Evolutionary conservation across 2,797 vertebrate genomes (phyloP).

Genomic region (Harpagifer antarcticus): DNA sequence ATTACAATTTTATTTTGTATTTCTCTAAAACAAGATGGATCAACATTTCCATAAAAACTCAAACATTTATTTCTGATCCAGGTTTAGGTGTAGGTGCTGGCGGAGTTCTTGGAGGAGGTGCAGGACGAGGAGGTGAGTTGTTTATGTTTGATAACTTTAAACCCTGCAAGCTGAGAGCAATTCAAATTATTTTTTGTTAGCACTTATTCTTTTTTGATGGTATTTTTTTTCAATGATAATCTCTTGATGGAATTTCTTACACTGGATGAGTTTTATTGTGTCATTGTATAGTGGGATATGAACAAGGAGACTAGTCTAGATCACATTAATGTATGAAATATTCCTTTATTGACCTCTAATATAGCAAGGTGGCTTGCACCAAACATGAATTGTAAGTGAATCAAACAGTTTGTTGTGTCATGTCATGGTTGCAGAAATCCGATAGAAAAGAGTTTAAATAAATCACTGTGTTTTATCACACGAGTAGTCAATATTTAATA

Average conservation of each 20-base stretch:
- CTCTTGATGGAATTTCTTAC: neutral
- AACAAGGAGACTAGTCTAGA: slow-evolving; percentile 40
- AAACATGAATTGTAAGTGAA: slow-evolving; percentile 15
- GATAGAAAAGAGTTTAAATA: neutral
- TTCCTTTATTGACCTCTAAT: slow-evolving; percentile 36
- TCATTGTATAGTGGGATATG: slow-evolving; percentile 31
- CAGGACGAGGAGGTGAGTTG: slow-evolving; percentile 54
- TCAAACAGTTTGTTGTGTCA: too few relatives aligned
- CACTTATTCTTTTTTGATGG: neutral
- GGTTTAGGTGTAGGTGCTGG: slow-evolving; percentile 52
- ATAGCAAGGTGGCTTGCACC: too few relatives aligned
- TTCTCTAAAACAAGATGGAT: neutral
- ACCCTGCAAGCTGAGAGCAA: neutral
- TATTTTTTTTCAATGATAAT: neutral
- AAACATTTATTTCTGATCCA: slow-evolving; percentile 23
- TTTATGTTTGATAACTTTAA: slow-evolving; percentile 6
- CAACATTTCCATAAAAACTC: neutral
- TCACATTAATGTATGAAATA: neutral
- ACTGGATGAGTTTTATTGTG: neutral
- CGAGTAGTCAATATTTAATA: neutral
- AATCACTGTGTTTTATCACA: neutral
- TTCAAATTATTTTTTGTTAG: neutral
- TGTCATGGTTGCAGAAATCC: neutral
- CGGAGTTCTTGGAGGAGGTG: slow-evolving; percentile 63
- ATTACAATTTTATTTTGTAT: slow-evolving; percentile 17